Evolutionary conservation across 2,797 vertebrate genomes (phyloP), one percentile per base, ranked within the genome.

Genomic region (Gymnocypris eckloni): DNA sequence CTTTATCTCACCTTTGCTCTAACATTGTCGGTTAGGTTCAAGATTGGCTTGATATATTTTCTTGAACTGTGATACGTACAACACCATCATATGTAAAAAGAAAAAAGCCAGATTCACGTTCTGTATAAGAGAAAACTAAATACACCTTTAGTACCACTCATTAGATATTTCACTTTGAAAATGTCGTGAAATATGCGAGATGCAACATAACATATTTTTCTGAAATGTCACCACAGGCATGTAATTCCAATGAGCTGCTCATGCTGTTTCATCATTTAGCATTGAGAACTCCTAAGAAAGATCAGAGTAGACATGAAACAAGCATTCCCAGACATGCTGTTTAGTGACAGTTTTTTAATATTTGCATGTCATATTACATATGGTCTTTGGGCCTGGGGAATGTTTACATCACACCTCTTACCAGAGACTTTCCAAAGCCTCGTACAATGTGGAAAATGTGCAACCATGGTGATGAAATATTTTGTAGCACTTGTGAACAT

Each of bases 321-420:
- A 76, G 28, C 18, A 76, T 76, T 52, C 28, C 37, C 28, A 37
- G 50, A 37, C 50, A 54, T 54, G 73, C 16, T 37, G 16, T 54
- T 76, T 52, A 20, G 37, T 75, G 25, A 50, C 45, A 52, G 72
- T 50, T 75, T 52, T 52, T 18, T 37, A 54, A 76, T 76, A 73
- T 73, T 73, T 73, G 41, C 22, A 25, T 45, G 12, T 48, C 43
- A 73, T n/a, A 73, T 73, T 73, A 22, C 70, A 15, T 73, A 73
- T 48, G 22, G 70, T 45, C 22, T 45, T 73, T n/a, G 13, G 12
- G 43, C n/a, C n/a, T 50, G 71, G 43, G 71, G 6, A 50, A 45
- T 50, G 28, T n/a, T 69, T 52, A 69, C 43, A 81, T 37, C 3
- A 81, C 79, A 81, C 79, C 25, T 69, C 45, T 69, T 66, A 81